Base-by-base conservation (phyloP, 1,140 invertebrate species). In the Galleria mellonella region DNA sequence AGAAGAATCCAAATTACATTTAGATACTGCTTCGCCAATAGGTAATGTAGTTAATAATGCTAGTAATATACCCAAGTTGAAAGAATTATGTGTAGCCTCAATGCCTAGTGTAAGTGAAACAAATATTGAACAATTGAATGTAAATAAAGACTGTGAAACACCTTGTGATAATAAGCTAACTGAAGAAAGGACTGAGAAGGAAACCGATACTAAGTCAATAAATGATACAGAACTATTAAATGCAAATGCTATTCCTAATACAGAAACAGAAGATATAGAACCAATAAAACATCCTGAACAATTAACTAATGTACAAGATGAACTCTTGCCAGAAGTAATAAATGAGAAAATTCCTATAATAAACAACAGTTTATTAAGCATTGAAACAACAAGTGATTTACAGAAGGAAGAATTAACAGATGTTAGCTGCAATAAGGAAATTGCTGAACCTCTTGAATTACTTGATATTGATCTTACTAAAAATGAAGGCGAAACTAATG, bases 21-120 rank as follows among this genome's bases (percentile, higher is more conserved):
- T 62, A 55, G 45, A 69, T 51, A 64, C 51, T 62, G 67, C 71
- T 64, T 74, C 77, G 67, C 77, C 77, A 77, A 78, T 81, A 58
- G 70, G 73, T 56, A 64, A 53, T 55, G 39, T 71, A 71, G 61
- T 61, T 55, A 53, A 43, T 79, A 79, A 69, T 78, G 42, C 62
- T 73, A 78, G 62, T 74, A 41, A 72, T 60, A 61, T 79, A 65
- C 77, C 74, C 35, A 68, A 72, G 43, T 58, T 78, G 48, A 83
- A 68, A 57, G 69, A 82, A 62, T 62, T 85, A 56, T 82, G 82
- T 73, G 56, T 72, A 74, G 62, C 62, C 15, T 69, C 74, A 55
- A 70, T 72, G 51, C 55, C 73, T 85, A 85, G 82, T 76, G 52
- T 79, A 75, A 85, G 74, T 72, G 60, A 73, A 56, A 49, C 35